A percentile compares a stretch with the other conserved stretches of the same genome.
Evolutionary conservation across 2,888 invertebrate species (phyloP).

Genomic region (Mesorhabditis sp.): DNA sequence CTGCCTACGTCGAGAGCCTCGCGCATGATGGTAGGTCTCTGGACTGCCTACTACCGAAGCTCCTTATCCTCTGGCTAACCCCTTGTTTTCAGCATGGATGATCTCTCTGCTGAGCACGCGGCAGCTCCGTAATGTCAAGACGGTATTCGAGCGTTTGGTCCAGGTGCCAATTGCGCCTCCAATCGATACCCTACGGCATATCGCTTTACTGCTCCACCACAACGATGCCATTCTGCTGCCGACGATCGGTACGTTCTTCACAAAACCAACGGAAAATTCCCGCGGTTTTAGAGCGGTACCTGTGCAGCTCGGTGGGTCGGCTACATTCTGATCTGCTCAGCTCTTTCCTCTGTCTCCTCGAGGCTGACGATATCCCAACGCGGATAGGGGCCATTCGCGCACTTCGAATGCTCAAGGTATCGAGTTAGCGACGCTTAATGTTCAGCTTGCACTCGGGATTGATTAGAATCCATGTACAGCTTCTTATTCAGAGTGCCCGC

Average conservation of each 20-base stretch:
- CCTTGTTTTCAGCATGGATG: constrained; percentile 49
- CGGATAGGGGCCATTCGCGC: constrained; percentile 52
- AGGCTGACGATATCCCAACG: constrained; percentile 38
- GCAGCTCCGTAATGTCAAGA: constrained; percentile 31
- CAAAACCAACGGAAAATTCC: neutral
- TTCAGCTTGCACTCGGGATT: neutral
- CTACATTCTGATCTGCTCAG: constrained; percentile 46
- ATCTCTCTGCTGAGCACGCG: constrained; percentile 38
- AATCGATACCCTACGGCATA: constrained; percentile 48
- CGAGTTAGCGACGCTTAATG: constrained; percentile 8
- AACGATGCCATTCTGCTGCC: constrained; percentile 20
- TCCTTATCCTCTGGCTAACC: neutral
- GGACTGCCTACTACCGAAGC: neutral
- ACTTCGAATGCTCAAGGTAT: constrained; percentile 38
- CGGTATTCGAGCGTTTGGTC: constrained; percentile 45
- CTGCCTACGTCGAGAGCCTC: constrained; percentile 38
- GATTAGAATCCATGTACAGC: constrained; percentile 7
- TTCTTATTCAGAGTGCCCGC: constrained; percentile 21
- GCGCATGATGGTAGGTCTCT: constrained; percentile 28
- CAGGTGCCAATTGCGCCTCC: constrained; percentile 56
- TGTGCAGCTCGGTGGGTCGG: constrained; percentile 34
- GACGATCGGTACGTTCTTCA: constrained; percentile 19
- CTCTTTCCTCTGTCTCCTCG: constrained; percentile 50
- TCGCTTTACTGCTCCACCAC: constrained; percentile 38
- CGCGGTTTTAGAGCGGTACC: constrained; percentile 41